phyloP scores from a whole-genome alignment of 1,140 invertebrate genomes.

The Microplitis demolitor region DNA sequence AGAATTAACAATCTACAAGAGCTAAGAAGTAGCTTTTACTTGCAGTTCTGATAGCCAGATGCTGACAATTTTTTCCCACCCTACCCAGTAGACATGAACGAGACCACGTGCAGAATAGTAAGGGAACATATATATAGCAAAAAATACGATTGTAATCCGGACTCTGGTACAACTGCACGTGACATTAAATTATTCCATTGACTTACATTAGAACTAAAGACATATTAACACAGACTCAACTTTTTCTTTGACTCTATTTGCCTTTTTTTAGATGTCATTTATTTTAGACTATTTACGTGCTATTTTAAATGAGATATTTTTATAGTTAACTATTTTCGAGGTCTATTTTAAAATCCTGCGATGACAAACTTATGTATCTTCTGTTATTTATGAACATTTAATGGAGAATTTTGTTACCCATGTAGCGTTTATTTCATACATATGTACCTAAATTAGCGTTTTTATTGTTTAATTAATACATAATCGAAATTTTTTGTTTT shows the following conservation, averaged over 20 bases:
- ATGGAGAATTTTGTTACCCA: too few species aligned
- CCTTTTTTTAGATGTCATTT: background rate
- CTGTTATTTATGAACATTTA: too few species aligned
- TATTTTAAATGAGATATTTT: too few species aligned
- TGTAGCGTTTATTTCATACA: too few species aligned
- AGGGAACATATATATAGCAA: background rate
- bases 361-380: background rate
- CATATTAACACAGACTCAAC: background rate
- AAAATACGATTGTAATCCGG: slow-evolving; percentile 11
- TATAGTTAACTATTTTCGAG: background rate
- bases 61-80: slow-evolving; percentile 41
- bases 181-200: slow-evolving; percentile 20
- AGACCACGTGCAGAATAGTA: slow-evolving; percentile 22
- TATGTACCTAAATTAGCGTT: too few species aligned
- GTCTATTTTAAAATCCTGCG: background rate
- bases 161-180: slow-evolving; percentile 4
- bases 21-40: background rate
- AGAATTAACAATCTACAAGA: background rate
- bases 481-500: too few species aligned
- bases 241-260: background rate
- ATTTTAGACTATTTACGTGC: too few species aligned
- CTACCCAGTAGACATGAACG: slow-evolving; percentile 36
- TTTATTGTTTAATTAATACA: too few species aligned
- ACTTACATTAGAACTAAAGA: background rate
- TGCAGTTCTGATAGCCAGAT: slow-evolving; percentile 39